These are phyloP conservation scores for Bos javanicus DNA, from an alignment of 2,113 vertebrate species.

Conservation along the genomic window DNA sequence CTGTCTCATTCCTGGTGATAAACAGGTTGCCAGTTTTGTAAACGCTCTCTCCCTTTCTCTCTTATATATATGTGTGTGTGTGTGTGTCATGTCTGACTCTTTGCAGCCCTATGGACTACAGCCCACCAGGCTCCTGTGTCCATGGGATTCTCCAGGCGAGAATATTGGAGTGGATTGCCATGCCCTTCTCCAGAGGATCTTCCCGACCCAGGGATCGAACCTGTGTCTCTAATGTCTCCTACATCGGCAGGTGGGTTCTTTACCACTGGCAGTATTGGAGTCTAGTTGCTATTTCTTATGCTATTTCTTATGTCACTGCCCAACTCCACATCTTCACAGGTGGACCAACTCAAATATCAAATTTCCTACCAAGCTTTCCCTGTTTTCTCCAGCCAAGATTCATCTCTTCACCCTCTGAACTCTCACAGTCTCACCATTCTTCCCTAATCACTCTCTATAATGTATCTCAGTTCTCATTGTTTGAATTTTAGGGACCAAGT, in stretches of 20 bases:
- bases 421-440: fast-evolving
- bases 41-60: background rate
- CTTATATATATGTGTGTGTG: background rate
- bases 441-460: background rate
- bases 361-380: too few species aligned
- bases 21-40: too few species aligned
- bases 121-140: background rate
- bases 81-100: background rate
- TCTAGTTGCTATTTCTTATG: background rate
- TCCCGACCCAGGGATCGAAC: background rate
- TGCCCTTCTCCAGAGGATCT: background rate
- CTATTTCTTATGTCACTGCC: background rate
- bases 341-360: background rate
- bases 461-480: too few species aligned
- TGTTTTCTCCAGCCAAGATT: background rate
- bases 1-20: background rate
- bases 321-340: background rate
- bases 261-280: background rate
- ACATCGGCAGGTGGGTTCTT: background rate
- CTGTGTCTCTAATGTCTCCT: background rate
- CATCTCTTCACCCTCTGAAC: background rate
- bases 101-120: background rate
- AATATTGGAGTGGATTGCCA: background rate
- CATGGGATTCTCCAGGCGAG: background rate
- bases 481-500: background rate